Evolutionary conservation across 2,888 invertebrate genomes (phyloP), one percentile per base, ranked within the genome.

Genomic region (Copidosoma aretas): DNA sequence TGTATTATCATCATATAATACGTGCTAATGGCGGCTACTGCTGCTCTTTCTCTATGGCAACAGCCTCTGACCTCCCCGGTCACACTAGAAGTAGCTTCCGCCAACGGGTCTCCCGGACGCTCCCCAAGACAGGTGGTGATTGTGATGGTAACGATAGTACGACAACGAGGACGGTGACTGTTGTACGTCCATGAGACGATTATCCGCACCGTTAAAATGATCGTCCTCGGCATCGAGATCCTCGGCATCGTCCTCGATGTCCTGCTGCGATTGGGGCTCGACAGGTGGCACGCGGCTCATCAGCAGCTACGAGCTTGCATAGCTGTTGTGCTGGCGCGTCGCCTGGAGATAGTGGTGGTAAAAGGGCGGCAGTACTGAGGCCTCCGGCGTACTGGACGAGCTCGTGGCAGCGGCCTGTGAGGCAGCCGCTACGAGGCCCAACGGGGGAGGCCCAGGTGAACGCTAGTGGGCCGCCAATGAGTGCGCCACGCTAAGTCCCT

Each of bases 381-480:
- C 32, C 81, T 82, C 74, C 80, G 80, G 71, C 54, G 69, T 65
- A 54, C 70, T 70, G 67, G 72, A 77, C 49, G 17, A 15, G 54
- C 54, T 21, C 14, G 54, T 19, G 2, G 21, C 54, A 3, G 54
- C 54, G 4, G 54, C 21, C 21, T 21, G 19, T 21, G 54, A 14
- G 15, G 54, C 24, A 3, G 54, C 54, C 24, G 22, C 54, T 10
- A 21, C 80, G 77, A 82, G 81, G 80, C 83, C 83, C 79, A 82
- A 78, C 78, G 83, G 82, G 82, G 82, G 82, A 83, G 83, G 83
- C 83, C 82, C 82, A 72, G 83, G 81, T 80, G 89, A 89, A 89
- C 91, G 91, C 91, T 91, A 92, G 91, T 92, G 91, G 77, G 92
- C 91, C 87, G 91, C 87, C 77, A 91, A 85, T 84, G 91, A 91